phyloP scores from a whole-genome alignment of 2,797 vertebrate species.

The Phoxinus dragarum region DNA sequence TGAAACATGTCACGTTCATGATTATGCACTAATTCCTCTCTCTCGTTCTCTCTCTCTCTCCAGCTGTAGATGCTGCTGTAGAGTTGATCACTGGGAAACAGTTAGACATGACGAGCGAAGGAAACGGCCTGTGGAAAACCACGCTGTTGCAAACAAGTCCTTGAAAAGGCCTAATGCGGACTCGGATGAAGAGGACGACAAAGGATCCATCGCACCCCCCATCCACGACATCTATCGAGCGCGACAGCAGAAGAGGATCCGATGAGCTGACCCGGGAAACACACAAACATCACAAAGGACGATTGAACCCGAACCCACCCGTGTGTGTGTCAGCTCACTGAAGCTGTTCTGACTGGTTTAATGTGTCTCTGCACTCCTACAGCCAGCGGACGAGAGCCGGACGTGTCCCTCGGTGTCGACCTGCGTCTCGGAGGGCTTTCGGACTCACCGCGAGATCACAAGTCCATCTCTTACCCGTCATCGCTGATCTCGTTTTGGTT shows the following conservation, averaged over 20 bases:
- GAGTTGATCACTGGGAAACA: constrained; percentile 92
- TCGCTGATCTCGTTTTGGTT: constrained; percentile 42
- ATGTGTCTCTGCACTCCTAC: constrained; percentile 18
- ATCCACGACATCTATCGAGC: constrained; percentile 98
- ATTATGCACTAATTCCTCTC: no score
- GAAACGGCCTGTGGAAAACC: constrained; percentile 93
- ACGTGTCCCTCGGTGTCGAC: constrained; percentile 18
- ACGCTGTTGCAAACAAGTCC: constrained; percentile 84
- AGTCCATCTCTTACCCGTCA: neutral
- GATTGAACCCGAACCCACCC: constrained; percentile 13
- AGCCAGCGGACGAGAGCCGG: neutral
- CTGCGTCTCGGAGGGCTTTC: constrained; percentile 33
- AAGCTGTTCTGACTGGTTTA: constrained; percentile 43
- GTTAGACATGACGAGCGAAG: constrained; percentile 87
- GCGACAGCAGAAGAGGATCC: constrained; percentile 97
- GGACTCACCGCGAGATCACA: constrained; percentile 33
- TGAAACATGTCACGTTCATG: neutral
- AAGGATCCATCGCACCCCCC: constrained; percentile 93
- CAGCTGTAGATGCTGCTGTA: constrained; percentile 93
- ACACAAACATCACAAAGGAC: constrained; percentile 44
- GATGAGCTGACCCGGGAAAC: constrained; percentile 75
- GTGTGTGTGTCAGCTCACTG: constrained; percentile 11
- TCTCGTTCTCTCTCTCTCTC: neutral
- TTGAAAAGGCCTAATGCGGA: constrained; percentile 97
- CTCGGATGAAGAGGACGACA: constrained; percentile 97